Evolutionary conservation across 2,797 vertebrate species (phyloP).

Genomic region (Alcedo quadribrachys): DNA sequence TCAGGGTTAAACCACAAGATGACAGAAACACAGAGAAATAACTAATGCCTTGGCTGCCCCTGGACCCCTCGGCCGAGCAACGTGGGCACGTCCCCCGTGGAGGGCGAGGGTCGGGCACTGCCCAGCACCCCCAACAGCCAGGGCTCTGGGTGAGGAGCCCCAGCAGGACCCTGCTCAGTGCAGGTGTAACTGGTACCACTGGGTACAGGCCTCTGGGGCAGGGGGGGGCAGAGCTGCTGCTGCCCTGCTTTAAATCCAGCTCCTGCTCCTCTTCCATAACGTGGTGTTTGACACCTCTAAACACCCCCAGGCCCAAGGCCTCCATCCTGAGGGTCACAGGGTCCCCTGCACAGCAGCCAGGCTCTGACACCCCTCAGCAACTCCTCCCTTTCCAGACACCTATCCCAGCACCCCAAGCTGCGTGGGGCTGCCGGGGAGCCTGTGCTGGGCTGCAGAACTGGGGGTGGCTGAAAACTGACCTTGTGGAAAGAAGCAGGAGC

Average conservation of each 20-base stretch:
- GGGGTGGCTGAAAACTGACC: background rate
- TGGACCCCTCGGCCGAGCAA: background rate
- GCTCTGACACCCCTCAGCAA: background rate
- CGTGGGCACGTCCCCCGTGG: fast-evolving
- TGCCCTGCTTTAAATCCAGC: no score
- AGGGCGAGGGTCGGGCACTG: fast-evolving
- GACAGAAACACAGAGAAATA: background rate
- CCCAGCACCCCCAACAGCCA: background rate
- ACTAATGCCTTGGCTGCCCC: background rate
- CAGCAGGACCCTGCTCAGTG: no score
- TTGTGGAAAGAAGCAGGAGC: background rate
- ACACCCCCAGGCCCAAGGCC: background rate
- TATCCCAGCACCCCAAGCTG: no score
- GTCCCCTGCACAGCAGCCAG: background rate
- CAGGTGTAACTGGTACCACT: background rate
- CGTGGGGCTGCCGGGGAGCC: background rate
- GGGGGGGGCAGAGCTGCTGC: background rate
- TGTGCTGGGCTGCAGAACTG: background rate
- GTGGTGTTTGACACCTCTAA: background rate
- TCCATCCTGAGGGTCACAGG: background rate
- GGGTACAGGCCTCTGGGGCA: fast-evolving
- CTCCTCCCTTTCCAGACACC: background rate
- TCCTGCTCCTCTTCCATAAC: background rate
- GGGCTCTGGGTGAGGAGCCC: no score
- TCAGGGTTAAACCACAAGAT: background rate